These are phyloP conservation scores for Acanthochromis polyacanthus DNA, from an alignment of 2,113 vertebrate species.

Conservation along the genomic window DNA sequence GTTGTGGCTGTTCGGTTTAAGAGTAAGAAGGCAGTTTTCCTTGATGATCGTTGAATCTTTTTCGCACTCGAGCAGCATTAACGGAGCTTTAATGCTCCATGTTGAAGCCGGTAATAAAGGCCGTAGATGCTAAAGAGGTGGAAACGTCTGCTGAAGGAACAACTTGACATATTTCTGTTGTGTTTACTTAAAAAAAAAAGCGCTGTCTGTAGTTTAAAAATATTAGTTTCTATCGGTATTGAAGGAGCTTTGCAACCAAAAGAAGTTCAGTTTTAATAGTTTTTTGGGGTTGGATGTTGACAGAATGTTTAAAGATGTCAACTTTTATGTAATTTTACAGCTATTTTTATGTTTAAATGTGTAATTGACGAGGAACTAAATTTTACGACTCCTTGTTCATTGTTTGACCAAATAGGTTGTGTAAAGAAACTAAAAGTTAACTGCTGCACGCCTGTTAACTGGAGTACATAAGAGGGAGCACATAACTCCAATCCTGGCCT, in stretches of 20 bases:
- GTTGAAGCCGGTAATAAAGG: not conserved
- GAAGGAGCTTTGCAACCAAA: not conserved
- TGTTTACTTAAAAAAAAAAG: slow-evolving; percentile 22
- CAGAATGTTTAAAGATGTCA: slow-evolving; percentile 2
- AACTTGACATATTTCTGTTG: slow-evolving; percentile 21
- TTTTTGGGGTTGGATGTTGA: not conserved
- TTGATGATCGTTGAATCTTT: no score
- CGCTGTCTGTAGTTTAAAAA: not conserved
- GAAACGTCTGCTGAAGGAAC: slow-evolving; percentile 18
- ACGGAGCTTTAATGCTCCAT: not conserved
- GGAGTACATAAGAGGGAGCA: no score
- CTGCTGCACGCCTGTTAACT: no score
- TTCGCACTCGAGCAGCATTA: no score
- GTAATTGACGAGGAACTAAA: slow-evolving; percentile 1
- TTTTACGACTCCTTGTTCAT: not conserved
- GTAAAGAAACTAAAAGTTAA: no score
- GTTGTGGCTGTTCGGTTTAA: not conserved
- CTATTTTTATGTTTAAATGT: slow-evolving; percentile 14
- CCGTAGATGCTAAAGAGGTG: slow-evolving; percentile 43
- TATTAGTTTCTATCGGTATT: not conserved
- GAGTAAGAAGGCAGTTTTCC: not conserved
- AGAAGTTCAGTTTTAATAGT: no score
- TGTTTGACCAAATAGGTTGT: no score
- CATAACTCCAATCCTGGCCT: no score
- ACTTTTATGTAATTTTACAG: slow-evolving; percentile 23